Conservation (phyloP, 2,113 vertebrate species). For the Hoplias malabaricus region DNA sequence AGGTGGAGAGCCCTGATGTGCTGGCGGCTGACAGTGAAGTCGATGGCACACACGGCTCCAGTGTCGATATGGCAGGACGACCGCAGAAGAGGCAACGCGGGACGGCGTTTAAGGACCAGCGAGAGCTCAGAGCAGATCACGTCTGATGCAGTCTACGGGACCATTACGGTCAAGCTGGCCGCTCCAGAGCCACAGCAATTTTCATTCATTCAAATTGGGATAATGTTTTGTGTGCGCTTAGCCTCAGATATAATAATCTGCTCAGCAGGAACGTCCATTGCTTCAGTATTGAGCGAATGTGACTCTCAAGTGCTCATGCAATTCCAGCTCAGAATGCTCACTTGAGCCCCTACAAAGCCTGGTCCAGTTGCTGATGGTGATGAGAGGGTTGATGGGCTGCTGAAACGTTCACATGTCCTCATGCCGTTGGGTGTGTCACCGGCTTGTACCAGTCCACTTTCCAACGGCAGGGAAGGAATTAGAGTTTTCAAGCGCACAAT, state of each 20-base stretch:
- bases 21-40: background rate
- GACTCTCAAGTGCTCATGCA: background rate
- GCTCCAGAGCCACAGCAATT: background rate
- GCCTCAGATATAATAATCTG: background rate
- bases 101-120: background rate
- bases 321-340: background rate
- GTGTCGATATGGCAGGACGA: conserved; percentile 15
- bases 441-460: background rate
- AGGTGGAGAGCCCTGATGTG: conserved; percentile 5
- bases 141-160: background rate
- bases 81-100: background rate
- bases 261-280: background rate
- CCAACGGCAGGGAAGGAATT: background rate
- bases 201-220: background rate
- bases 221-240: conserved; percentile 9
- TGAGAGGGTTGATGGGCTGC: background rate
- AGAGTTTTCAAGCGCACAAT: too few relatives aligned
- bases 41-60: conserved; percentile 15
- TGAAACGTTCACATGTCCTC: background rate
- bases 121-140: background rate
- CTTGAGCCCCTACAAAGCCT: conserved; percentile 3
- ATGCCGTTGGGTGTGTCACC: background rate
- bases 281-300: background rate
- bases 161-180: background rate
- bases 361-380: background rate